Base-by-base conservation (phyloP, 2,113 vertebrate genomes). In the Myocastor coypus region DNA sequence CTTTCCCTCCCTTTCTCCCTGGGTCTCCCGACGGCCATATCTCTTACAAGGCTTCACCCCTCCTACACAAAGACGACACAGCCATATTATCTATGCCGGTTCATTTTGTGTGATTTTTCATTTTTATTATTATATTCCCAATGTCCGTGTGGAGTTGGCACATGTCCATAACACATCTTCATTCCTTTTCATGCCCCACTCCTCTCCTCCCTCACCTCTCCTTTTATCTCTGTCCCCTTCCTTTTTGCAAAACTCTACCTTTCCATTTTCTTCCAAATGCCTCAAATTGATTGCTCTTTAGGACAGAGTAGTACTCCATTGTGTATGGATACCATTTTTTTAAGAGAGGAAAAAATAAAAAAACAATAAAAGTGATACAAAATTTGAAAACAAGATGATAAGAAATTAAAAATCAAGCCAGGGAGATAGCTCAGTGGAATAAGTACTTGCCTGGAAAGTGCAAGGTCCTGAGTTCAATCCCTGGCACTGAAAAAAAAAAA, bases 61-160 rank as follows among this genome's bases (percentile, higher is more conserved):
- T 87, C 66, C 81, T 75, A 87, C 69, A 91, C 92, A 89, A 81
- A 88, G 69, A 92, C 61, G 34, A 52, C 50, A 69, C 59, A 37
- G 37, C 11, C 32, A n/a, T 42, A 50, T 71, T 82, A 84, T 84
- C 81, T 69, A 81, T 64, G 87, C 75, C 24, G 64, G 24, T 26
- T 57, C 30, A 59, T n/a, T 92, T 93, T 8, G 42, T 75, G 42
- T 42, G 5, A 75, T 42, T 75, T 42, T 75, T 42, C 13, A 40
- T 75, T 75, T 75, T 26, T 26, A 26, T 75, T 75, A 75, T 22
- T 75, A 28, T 42, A 75, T 42, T 26, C 28, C 24, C 22, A 73
- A 37, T 14, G 11, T 12, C 9, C 7, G 68, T 22, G n/a, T 71
- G 19, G 68, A 71, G 68, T 37, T 69, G 71, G 24, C 24, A 28